These are phyloP conservation scores for Crocallis elinguaria DNA, from an alignment of 2,888 invertebrate genomes.

Conservation along the genomic window DNA sequence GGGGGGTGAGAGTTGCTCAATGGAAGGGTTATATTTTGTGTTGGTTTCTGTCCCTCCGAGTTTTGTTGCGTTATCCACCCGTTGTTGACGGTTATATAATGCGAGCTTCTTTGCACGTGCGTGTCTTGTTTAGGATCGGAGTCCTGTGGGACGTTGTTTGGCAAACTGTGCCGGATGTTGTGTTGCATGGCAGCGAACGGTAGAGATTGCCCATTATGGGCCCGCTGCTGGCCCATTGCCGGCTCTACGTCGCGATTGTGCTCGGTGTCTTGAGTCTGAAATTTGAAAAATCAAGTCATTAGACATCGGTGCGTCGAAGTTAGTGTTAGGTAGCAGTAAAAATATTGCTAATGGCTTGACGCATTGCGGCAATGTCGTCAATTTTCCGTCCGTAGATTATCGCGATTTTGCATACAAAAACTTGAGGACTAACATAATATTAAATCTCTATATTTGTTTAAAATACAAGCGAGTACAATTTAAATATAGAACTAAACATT, in stretches of 20 bases:
- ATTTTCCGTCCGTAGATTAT: background rate
- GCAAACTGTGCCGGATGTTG: conserved; percentile 33
- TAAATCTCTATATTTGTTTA: too few species aligned
- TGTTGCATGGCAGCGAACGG: conserved; percentile 53
- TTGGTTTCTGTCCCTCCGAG: conserved; percentile 61
- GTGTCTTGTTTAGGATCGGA: conserved; percentile 67
- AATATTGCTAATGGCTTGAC: conserved; percentile 1
- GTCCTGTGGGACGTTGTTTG: conserved; percentile 55
- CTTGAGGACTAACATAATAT: too few species aligned
- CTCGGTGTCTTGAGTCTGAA: conserved; percentile 69
- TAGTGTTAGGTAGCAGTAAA: background rate
- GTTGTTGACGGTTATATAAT: conserved; percentile 78
- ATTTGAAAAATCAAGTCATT: conserved; percentile 29
- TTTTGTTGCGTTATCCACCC: conserved; percentile 79
- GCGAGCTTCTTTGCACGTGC: conserved; percentile 71
- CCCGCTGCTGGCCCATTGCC: conserved; percentile 54
- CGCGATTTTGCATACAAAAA: background rate
- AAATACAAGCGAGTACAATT: too few species aligned
- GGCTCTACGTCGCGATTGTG: conserved; percentile 59
- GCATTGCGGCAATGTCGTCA: conserved; percentile 12
- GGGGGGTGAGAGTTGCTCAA: conserved; percentile 51
- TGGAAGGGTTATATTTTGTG: conserved; percentile 43
- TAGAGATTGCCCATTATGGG: conserved; percentile 52
- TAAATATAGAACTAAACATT: too few species aligned
- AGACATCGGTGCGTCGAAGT: background rate